A percentile compares a stretch with the other conserved stretches of the same genome.
phyloP scores from a whole-genome alignment of 2,113 vertebrate species.

The Ictidomys tridecemlineatus region DNA sequence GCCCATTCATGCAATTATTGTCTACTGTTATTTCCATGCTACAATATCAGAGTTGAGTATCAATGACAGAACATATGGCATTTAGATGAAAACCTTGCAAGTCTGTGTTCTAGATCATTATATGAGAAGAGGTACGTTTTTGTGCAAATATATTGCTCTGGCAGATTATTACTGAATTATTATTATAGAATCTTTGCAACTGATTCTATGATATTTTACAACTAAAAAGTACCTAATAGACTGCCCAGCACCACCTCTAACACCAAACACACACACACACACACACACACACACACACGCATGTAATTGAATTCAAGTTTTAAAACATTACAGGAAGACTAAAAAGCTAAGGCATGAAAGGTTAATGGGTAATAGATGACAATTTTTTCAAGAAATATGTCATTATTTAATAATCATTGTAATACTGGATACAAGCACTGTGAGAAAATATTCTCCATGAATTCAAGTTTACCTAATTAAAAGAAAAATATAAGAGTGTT shows the following conservation, averaged over 20 bases:
- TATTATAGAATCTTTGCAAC: not conserved
- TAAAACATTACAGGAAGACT: not conserved
- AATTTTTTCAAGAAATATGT: not conserved
- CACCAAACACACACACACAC: not conserved
- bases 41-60: not conserved
- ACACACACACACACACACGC: not conserved
- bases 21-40: not conserved
- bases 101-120: not conserved
- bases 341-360: not conserved
- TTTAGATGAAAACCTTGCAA: not conserved
- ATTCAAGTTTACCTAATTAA: conserved; percentile 58
- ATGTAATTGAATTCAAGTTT: conserved; percentile 25
- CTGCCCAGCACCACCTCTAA: rapidly evolving
- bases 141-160: not conserved
- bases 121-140: not conserved
- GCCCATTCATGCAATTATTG: not conserved
- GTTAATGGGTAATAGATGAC: not conserved
- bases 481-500: conserved; percentile 1
- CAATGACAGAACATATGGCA: not conserved
- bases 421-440: not conserved
- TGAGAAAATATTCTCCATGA: conserved; percentile 41
- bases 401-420: not conserved
- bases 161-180: not conserved
- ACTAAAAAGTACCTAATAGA: not conserved
- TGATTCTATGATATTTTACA: not conserved